phyloP scores from a whole-genome alignment of 2,797 vertebrate genomes.

The Remorina albescens region DNA sequence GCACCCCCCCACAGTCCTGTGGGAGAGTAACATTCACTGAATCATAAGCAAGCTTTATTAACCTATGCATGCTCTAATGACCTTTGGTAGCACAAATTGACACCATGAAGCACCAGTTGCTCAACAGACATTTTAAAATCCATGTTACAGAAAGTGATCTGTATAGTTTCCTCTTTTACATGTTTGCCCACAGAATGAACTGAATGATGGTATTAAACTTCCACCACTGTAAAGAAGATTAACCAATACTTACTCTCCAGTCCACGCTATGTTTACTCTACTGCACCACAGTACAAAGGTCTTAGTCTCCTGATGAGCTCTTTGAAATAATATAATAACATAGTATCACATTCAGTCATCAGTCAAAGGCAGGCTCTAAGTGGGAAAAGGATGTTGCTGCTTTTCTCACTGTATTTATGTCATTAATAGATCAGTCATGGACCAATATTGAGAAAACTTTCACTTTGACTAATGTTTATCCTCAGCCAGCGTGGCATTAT shows the following conservation, averaged over 20 bases:
- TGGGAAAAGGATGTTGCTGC: not conserved
- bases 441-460: not conserved
- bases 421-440: not conserved
- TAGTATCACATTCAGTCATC: no score
- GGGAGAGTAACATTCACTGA: no score
- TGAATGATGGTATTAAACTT: not conserved
- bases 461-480: not conserved
- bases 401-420: not conserved
- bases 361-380: not conserved
- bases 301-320: no score
- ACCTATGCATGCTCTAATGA: no score
- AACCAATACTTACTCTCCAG: not conserved
- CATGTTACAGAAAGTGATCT: not conserved
- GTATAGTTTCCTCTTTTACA: not conserved
- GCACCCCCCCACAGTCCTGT: no score
- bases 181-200: not conserved
- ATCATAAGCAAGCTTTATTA: no score
- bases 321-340: no score
- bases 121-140: no score
- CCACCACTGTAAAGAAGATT: not conserved
- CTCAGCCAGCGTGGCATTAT: not conserved
- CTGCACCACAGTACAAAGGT: constrained; percentile 6
- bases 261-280: constrained; percentile 16
- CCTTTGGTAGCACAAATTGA: no score
- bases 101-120: no score